Evolutionary conservation across 2,888 invertebrate genomes (phyloP).

Genomic region (Elmis aenea): DNA sequence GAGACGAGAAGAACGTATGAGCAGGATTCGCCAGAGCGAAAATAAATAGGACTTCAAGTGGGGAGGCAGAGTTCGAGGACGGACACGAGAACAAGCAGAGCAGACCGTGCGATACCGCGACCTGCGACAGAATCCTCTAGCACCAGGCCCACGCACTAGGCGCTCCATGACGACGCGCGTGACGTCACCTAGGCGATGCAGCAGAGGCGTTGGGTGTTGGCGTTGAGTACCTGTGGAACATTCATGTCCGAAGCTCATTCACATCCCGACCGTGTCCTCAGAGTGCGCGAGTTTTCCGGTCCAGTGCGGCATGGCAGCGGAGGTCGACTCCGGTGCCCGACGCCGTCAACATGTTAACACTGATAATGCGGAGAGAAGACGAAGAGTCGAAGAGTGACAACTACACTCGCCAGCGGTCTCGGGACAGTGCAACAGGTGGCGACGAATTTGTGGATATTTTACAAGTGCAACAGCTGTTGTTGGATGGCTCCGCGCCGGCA

Average conservation of each 20-base stretch:
- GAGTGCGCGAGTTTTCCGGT: conserved; percentile 26
- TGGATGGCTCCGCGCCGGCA: conserved; percentile 46
- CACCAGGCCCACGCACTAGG: conserved; percentile 31
- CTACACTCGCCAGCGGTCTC: conserved; percentile 34
- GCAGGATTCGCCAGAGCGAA: conserved; percentile 25
- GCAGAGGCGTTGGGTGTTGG: conserved; percentile 40
- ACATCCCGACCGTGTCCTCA: conserved; percentile 27
- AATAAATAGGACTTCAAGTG: conserved; percentile 26
- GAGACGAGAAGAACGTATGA: conserved; percentile 19
- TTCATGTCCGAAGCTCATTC: conserved; percentile 36
- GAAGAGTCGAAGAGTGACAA: conserved; percentile 46
- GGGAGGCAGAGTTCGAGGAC: conserved; percentile 29
- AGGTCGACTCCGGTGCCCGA: conserved; percentile 53
- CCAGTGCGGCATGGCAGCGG: conserved; percentile 46
- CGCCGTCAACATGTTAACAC: conserved; percentile 49
- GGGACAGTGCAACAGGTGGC: conserved; percentile 23
- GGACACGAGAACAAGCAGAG: conserved; percentile 27
- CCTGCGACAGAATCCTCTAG: conserved; percentile 28
- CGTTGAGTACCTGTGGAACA: conserved; percentile 33
- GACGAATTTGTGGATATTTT: conserved; percentile 82
- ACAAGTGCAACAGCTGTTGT: conserved; percentile 71
- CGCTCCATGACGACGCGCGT: conserved; percentile 40
- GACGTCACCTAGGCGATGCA: conserved; percentile 35
- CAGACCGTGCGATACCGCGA: conserved; percentile 29
- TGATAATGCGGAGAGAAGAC: conserved; percentile 75